A percentile compares a stretch with the other conserved stretches of the same genome.
Evolutionary conservation across 92 coral and sea anemone species (phyloP).

Genomic region (Zoanthus sansibaricus): DNA sequence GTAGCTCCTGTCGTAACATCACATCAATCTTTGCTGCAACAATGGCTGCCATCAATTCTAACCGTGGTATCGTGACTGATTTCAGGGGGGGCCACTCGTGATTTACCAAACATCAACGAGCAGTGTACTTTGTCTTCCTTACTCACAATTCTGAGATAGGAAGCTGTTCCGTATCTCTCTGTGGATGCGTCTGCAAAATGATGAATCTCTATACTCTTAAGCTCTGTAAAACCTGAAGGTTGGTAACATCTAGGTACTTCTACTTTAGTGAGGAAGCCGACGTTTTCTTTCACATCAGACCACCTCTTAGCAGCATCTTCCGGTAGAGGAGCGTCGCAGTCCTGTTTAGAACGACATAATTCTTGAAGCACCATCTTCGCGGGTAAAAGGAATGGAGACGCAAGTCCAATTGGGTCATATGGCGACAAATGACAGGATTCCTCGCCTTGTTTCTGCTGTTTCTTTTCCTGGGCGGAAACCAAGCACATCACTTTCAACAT

Average conservation of each 20-base stretch:
- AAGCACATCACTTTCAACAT: no score
- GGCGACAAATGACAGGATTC: no score
- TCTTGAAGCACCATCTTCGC: no score
- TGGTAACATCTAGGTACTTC: neutral
- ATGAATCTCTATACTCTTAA: neutral
- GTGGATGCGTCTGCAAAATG: neutral
- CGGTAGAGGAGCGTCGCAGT: neutral
- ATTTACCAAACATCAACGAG: neutral
- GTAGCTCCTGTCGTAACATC: neutral
- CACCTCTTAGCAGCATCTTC: neutral
- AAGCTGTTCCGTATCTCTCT: neutral
- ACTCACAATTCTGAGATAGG: neutral
- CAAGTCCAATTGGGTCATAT: no score
- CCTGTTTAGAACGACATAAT: neutral
- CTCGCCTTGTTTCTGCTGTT: no score
- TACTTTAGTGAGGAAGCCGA: neutral
- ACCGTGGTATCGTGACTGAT: neutral
- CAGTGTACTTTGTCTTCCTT: neutral
- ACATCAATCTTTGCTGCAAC: neutral
- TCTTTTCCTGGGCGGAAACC: no score
- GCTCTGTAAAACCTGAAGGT: no score
- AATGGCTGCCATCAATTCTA: neutral
- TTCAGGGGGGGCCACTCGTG: neutral
- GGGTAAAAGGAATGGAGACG: no score
- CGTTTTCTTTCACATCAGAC: neutral